Evolutionary conservation across 1,140 invertebrate species (phyloP), one percentile per base, ranked within the genome.

Genomic region (Monochamus saltuarius): DNA sequence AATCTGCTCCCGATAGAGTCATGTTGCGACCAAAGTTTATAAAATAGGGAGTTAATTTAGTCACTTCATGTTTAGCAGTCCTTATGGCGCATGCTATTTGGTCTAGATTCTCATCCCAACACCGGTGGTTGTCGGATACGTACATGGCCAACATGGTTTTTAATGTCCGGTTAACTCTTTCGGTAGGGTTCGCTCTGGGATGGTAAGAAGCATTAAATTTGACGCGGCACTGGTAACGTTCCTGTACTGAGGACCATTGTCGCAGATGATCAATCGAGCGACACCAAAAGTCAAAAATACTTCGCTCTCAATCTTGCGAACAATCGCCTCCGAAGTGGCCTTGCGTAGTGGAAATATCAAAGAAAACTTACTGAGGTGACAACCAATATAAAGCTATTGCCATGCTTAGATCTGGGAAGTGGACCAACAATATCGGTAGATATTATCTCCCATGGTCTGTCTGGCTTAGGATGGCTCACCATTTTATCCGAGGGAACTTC

Each of bases 371-470:
- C n/a, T n/a, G n/a, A n/a, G n/a, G 47, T 34, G 1, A 73, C 16
- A 1, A 77, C 70, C 4, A 78, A 37, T 1, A 76, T 40, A 56
- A 71, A 75, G 13, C 50, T 50, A 47, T 73, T 63, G 19, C 74
- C 72, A 19, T 35, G 17, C 14, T 53, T 51, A n/a, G 67, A 72
- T 1, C 37, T 37, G 1, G 73, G 75, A 0, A 74, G 68, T 42
- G 59, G 59, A 14, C 59, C 59, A 35, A 61, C 17, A n/a, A 51
- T 16, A 38, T 54, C 51, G n/a, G 39, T 22, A 16, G 34, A 37
- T 8, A 54, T 54, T 19, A 42, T n/a, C 19, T 54, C 36, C 51
- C 51, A 54, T 34, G 51, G 36, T 47, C 52, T n/a, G 3, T 13
- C 8, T 10, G 52, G 52, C 22, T 29, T 29, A 16, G 14, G 14